A percentile compares a stretch with the other conserved stretches of the same genome.
Conservation (phyloP, 35 echinoderm and acorn worm genomes). For the Apostichopus californicus region DNA sequence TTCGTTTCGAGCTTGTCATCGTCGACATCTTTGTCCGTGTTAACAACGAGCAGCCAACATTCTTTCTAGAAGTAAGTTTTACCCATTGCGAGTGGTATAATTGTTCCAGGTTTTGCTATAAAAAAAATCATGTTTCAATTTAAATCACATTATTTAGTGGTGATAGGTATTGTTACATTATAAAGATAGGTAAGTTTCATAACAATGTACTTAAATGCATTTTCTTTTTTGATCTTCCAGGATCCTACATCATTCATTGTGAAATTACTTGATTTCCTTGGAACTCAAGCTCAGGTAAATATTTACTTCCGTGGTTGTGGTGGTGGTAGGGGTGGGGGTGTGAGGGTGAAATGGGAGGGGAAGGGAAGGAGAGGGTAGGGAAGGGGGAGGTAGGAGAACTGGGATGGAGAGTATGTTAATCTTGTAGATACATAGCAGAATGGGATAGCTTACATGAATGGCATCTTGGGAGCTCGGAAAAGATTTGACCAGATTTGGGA, state of each 20-base stretch:
- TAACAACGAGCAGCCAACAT: conserved; percentile 96
- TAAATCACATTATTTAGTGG: background rate
- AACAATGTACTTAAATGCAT: background rate
- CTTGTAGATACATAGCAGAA: too few species aligned
- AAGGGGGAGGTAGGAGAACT: too few species aligned
- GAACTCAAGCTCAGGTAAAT: conserved; percentile 89
- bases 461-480: too few species aligned
- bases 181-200: background rate
- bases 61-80: conserved; percentile 83
- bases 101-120: too few species aligned
- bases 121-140: too few species aligned
- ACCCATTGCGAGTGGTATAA: too few species aligned
- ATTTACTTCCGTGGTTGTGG: background rate
- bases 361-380: too few species aligned
- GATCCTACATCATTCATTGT: conserved; percentile 83
- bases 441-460: too few species aligned
- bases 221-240: conserved; percentile 46
- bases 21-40: conserved; percentile 94
- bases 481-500: too few species aligned
- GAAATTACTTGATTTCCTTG: conserved; percentile 87
- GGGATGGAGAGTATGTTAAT: too few species aligned
- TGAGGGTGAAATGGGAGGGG: too few species aligned
- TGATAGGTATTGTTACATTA: background rate
- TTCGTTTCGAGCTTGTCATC: conserved; percentile 68
- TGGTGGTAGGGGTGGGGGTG: too few species aligned